These are phyloP conservation scores for Gambelia wislizenii DNA, from an alignment of 2,797 vertebrate species.

Conservation along the genomic window DNA sequence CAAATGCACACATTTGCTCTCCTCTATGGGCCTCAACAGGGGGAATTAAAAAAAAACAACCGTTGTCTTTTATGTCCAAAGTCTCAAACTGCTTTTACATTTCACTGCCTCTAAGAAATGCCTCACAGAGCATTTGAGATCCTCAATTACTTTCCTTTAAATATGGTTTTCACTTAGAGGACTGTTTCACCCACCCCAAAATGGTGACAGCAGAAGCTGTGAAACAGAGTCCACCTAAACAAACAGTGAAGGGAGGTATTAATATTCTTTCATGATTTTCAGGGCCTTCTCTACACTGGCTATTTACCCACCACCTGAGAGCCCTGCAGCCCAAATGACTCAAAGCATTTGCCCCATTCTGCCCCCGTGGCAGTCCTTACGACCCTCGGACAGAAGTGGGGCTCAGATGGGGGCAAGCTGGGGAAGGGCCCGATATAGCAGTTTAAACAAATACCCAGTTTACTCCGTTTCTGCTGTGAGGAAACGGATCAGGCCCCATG, in stretches of 20 bases:
- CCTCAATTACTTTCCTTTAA: constrained; percentile 7
- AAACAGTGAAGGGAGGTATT: constrained; percentile 6
- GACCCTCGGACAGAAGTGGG: too few species aligned
- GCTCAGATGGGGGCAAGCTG: too few species aligned
- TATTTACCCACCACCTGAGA: too few species aligned
- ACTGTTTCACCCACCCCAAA: not conserved
- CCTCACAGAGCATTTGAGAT: not conserved
- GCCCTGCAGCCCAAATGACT: too few species aligned
- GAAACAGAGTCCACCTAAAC: not conserved
- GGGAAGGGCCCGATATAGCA: too few species aligned
- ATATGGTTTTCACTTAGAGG: not conserved
- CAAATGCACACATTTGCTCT: not conserved
- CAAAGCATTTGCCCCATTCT: too few species aligned
- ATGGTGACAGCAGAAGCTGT: not conserved
- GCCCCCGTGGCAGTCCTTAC: too few species aligned
- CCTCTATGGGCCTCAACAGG: not conserved
- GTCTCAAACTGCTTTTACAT: constrained; percentile 38
- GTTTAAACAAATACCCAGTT: too few species aligned
- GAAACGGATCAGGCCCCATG: too few species aligned
- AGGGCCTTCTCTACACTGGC: too few species aligned
- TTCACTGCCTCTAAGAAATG: constrained; percentile 1
- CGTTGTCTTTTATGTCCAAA: not conserved
- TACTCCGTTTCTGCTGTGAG: too few species aligned
- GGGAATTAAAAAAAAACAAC: not conserved
- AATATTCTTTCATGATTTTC: constrained; percentile 6